Conservation (phyloP, 2,888 invertebrate species). For the Rhaphigaster nebulosa region DNA sequence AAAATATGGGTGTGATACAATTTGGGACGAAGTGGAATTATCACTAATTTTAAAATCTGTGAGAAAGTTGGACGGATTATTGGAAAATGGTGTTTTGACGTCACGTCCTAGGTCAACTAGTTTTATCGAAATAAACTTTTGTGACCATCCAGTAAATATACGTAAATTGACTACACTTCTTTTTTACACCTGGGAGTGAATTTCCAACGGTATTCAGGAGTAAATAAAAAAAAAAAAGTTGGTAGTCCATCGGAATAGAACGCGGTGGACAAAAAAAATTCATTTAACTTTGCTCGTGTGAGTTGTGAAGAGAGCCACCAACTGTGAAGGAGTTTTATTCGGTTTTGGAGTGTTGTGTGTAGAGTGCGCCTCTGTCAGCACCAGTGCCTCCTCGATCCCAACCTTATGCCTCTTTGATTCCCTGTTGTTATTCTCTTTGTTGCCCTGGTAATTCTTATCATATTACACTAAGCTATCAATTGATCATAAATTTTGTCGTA, state of each 20-base stretch:
- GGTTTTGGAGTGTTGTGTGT: conserved; percentile 8
- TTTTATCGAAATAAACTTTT: not conserved
- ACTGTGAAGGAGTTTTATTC: conserved; percentile 21
- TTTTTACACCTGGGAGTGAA: not conserved
- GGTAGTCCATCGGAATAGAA: not conserved
- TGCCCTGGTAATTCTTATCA: not conserved
- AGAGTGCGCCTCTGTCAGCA: not conserved
- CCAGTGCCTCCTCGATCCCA: not conserved
- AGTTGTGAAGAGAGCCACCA: not conserved
- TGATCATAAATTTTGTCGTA: not conserved
- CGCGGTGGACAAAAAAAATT: not conserved
- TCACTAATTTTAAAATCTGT: not conserved
- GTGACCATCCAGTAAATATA: not conserved
- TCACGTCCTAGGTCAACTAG: not conserved
- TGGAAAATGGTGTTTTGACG: not conserved
- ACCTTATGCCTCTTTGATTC: not conserved
- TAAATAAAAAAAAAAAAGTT: not conserved
- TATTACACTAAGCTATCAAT: not conserved
- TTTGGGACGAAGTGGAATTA: not conserved
- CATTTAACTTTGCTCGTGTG: conserved; percentile 7
- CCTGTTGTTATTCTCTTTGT: not conserved
- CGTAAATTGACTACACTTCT: not conserved
- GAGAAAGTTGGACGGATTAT: not conserved
- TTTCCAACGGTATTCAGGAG: not conserved
- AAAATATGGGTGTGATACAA: no score